Base-by-base conservation (phyloP, 2,888 invertebrate genomes). In the Sepioteuthis lessoniana region DNA sequence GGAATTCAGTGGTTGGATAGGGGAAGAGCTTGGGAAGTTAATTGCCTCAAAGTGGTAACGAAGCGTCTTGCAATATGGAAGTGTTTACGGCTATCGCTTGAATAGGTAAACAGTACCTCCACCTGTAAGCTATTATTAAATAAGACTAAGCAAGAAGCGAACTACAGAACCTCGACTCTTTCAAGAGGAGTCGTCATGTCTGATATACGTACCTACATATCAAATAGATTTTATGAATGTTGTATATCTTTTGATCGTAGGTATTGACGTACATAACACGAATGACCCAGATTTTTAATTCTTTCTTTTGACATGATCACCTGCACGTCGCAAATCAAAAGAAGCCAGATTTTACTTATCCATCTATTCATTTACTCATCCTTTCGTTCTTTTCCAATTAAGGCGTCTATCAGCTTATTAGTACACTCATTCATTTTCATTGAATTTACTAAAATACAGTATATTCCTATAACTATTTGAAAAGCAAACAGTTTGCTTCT, bases 91-190 rank as follows among this genome's bases (percentile, higher is more conserved):
- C n/a, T n/a, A n/a, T 76, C n/a, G n/a, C n/a, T 76, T n/a, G 76
- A 10, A 76, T 76, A 76, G n/a, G n/a, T n/a, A 76, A n/a, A 76
- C 76, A 76, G 13, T 76, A n/a, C 76, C 13, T 55, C 21, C 76
- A n/a, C 76, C 76, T 76, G 76, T 76, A n/a, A n/a, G n/a, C n/a
- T n/a, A n/a, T 76, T 76, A 0, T n/a, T 4, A n/a, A n/a, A 76
- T 76, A 76, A 76, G n/a, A n/a, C n/a, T 76, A n/a, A 76, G 76
- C 76, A 76, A n/a, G 76, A 76, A n/a, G n/a, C n/a, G n/a, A 76
- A n/a, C 76, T 19, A n/a, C 13, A 31, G 60, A 60, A 31, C 25
- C 31, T n/a, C n/a, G 13, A n/a, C 8, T 76, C 76, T n/a, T 13
- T 76, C n/a, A 76, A n/a, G 10, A 76, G 16, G n/a, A 0, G n/a